Base-by-base conservation (phyloP, 2,888 invertebrate genomes). In the Hydroisotoma schaefferi region DNA sequence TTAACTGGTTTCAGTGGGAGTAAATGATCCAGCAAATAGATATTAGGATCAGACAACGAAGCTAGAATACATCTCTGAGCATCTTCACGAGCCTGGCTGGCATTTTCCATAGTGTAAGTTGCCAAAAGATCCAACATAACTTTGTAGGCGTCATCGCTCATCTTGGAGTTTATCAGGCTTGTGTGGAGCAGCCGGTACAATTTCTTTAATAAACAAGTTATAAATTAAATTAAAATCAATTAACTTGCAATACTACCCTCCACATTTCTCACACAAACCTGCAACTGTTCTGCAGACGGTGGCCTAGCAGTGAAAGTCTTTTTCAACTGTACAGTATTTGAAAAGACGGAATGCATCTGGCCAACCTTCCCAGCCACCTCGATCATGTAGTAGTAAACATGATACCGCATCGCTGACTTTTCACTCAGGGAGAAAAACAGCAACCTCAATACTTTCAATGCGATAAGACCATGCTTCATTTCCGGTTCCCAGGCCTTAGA, bases 31-130 rank as follows among this genome's bases (percentile, higher is more conserved):
- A 99, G 81, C 20, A 98, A 83, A 80, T 94, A 97, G 70, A 94
- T 91, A 75, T 88, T 90, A 15, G 97, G 95, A 79, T 98, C 97
- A 6, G 90, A 94, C 58, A 99, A 80, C 22, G 95, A 95, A 1
- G 97, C 90, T 18, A 91, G 87, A 75, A 99, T 97, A 77, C 98
- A 98, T 74, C 90, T 86, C 75, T 92, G 91, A 1, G 99, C 98
- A 80, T 99, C 98, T 76, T 95, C 94, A 69, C 94, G 83, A 0
- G 98, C 98, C 68, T 93, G 90, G 1, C 92, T 92, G 0, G 98
- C 98, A 79, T 97, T 97, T 75, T 95, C 95, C 63, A 94, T 88
- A 25, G 94, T 95, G 78, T 98, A 99, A 0, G 98, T 97, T 25
- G 93, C 92, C 58, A 99, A 80, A 1, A 99, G 80, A 77, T 95